phyloP scores from a whole-genome alignment of 2,888 invertebrate genomes.

The Netelia fuscicornis region DNA sequence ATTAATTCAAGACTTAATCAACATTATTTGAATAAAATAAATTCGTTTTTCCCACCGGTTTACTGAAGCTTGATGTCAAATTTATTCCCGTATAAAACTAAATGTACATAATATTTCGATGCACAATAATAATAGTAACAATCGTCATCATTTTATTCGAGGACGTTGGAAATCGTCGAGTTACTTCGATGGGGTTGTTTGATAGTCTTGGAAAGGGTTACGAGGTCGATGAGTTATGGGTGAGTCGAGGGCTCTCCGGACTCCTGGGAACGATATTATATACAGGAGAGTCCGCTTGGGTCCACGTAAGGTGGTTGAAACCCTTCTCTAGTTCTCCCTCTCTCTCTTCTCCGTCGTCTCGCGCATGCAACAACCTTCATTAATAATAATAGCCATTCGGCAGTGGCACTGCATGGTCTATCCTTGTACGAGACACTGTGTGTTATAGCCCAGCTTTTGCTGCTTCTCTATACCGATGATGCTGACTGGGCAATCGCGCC shows the following conservation, averaged over 20 bases:
- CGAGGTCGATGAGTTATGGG: conserved; percentile 67
- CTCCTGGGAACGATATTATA: conserved; percentile 60
- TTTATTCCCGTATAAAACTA: too few species aligned
- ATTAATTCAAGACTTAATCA: too few species aligned
- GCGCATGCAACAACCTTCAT: conserved; percentile 69
- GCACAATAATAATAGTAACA: conserved; percentile 6
- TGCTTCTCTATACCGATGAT: conserved; percentile 60
- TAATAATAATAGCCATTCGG: conserved; percentile 75
- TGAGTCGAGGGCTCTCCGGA: conserved; percentile 57
- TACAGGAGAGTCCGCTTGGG: conserved; percentile 25
- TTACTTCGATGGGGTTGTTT: conserved; percentile 46
- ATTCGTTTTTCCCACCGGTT: too few species aligned
- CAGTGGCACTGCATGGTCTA: conserved; percentile 54
- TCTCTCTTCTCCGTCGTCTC: conserved; percentile 27
- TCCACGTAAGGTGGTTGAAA: conserved; percentile 62
- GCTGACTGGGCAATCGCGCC: conserved; percentile 70
- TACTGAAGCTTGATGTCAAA: too few species aligned
- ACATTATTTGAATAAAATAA: neutral
- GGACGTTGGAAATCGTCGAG: conserved; percentile 30
- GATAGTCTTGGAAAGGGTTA: conserved; percentile 47
- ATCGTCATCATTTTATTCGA: conserved; percentile 20
- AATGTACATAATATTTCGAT: neutral
- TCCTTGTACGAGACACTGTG: conserved; percentile 54
- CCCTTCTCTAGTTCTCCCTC: conserved; percentile 26
- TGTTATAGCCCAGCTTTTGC: conserved; percentile 16